Conservation (phyloP, 2,888 invertebrate genomes). For the Callimorpha dominula region DNA sequence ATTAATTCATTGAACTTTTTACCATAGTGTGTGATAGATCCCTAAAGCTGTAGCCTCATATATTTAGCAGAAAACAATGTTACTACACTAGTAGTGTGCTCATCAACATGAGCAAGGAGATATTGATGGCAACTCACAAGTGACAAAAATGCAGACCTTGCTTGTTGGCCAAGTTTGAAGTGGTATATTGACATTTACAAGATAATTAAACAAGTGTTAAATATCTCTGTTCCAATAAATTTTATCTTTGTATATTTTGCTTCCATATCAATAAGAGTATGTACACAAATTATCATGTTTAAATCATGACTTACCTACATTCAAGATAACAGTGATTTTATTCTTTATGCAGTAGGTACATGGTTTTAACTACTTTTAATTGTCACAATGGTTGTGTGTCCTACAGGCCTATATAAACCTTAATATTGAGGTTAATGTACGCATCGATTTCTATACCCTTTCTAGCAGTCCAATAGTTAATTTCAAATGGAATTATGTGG, state of each 20-base stretch:
- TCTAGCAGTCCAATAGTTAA: not conserved
- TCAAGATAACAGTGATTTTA: slow-evolving; percentile 19
- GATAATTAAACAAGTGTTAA: not conserved
- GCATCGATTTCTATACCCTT: not conserved
- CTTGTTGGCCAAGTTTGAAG: too few species aligned
- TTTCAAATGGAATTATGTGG: not conserved
- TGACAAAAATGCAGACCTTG: too few species aligned
- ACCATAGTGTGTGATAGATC: too few species aligned
- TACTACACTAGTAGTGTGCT: not conserved
- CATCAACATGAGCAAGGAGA: not conserved
- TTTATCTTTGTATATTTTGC: slow-evolving; percentile 13
- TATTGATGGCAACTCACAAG: too few species aligned
- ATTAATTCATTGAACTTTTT: too few species aligned
- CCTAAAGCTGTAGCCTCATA: too few species aligned
- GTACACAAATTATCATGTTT: slow-evolving; percentile 25
- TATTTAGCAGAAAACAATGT: too few species aligned
- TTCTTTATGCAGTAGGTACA: not conserved
- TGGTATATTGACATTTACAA: too few species aligned
- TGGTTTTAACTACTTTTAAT: slow-evolving; percentile 1
- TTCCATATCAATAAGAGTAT: slow-evolving; percentile 3
- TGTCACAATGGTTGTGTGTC: not conserved
- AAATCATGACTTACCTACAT: slow-evolving; percentile 32
- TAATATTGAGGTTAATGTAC: not conserved
- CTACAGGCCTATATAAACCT: slow-evolving; percentile 7
- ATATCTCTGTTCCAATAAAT: not conserved